Evolutionary conservation across 2,113 vertebrate species (phyloP).

Genomic region (Triplophysa rosa): DNA sequence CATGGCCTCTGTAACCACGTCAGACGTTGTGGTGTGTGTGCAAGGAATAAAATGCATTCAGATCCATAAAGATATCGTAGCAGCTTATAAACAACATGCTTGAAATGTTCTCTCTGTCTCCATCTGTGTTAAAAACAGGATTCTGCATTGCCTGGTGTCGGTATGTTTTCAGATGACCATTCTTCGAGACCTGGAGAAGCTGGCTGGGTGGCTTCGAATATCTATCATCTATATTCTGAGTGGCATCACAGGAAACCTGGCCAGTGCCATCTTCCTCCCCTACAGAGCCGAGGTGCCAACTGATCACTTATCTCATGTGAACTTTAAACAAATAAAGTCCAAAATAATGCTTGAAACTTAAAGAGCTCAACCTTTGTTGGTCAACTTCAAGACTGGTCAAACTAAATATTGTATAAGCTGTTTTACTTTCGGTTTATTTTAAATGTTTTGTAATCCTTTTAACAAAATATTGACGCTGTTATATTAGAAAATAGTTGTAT

Average conservation of each 20-base stretch:
- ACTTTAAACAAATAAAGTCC: too few species aligned
- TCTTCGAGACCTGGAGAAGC: conserved; percentile 93
- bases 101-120: conserved; percentile 13
- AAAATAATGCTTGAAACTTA: too few species aligned
- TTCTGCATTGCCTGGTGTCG: conserved; percentile 97
- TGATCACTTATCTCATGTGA: too few species aligned
- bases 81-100: not conserved
- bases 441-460: too few species aligned
- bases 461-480: too few species aligned
- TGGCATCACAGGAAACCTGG: conserved; percentile 95
- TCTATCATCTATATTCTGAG: conserved; percentile 98
- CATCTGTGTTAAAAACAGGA: conserved; percentile 72
- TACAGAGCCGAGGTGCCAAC: conserved; percentile 92
- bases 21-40: conserved; percentile 16
- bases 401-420: too few species aligned
- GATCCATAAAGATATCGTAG: not conserved
- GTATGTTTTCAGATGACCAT: conserved; percentile 99
- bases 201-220: conserved; percentile 97
- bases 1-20: not conserved
- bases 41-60: not conserved
- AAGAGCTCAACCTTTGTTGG: too few species aligned
- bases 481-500: too few species aligned
- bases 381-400: too few species aligned
- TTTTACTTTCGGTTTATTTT: too few species aligned
- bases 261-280: conserved; percentile 95